Evolutionary conservation across 1,140 invertebrate genomes (phyloP), one percentile per base, ranked within the genome.

Genomic region (Trichomalopsis sarcophagae): DNA sequence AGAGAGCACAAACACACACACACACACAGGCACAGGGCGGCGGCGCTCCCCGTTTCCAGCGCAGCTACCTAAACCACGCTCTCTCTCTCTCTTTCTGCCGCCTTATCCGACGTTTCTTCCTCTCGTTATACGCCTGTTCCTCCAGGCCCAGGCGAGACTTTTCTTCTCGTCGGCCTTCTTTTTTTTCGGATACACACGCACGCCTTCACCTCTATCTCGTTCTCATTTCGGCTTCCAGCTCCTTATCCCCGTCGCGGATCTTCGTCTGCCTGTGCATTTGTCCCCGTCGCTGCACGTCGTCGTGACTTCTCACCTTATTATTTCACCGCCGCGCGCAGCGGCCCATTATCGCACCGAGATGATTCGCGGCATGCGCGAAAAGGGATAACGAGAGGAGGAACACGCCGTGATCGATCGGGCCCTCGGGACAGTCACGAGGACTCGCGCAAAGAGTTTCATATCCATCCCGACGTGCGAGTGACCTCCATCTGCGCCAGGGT

Each of bases 1-100:
- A 92, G 92, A 92, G 92, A 92, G 91, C 92, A 91, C 92, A 93
- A 93, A 93, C 91, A 92, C 90, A 91, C 88, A 89, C 27, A 93
- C 91, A 92, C 90, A 91, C 88, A 89, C 27, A 27, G 27, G 2
- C 27, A 27, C 88, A 89, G 79, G 44, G 74, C 17, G 74, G 86
- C 86, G 87, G 88, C 86, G 87, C 88, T 89, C 87, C 89, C 87
- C 87, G 88, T 89, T 90, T 76, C 88, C 89, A 89, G 82, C 89
- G 86, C 87, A 89, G 90, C 89, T 89, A 90, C 88, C 88, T 90
- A 90, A 90, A 89, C 87, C 88, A 79, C n/a, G 23, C 83, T 84
- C 86, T 87, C 84, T 87, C 71, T 84, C 73, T 82, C 47, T 79
- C 50, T 80, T 17, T 81, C 68, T 86, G 84, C 83, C 86, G 88